Evolutionary conservation across 2,797 vertebrate species (phyloP).

Genomic region (Sebastes elongatus): DNA sequence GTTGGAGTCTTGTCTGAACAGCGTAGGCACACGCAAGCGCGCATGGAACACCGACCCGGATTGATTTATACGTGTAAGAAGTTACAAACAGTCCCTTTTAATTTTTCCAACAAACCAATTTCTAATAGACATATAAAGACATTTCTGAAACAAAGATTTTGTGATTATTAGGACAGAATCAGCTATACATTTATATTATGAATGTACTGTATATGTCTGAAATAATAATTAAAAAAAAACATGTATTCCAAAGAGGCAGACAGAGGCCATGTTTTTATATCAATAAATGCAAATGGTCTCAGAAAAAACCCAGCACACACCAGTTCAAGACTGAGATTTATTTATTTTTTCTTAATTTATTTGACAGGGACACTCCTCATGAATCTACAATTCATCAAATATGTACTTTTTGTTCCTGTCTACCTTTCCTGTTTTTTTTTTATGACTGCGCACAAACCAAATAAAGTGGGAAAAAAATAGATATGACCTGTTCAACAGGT

Average conservation of each 20-base stretch:
- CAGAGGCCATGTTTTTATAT: background rate
- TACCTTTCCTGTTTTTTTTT: background rate
- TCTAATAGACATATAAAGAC: background rate
- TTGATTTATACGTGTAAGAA: no score
- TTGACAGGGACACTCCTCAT: no score
- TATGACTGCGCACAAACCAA: background rate
- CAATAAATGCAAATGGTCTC: background rate
- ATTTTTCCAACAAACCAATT: background rate
- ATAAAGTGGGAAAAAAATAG: no score
- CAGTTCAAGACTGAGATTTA: background rate
- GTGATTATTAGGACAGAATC: background rate
- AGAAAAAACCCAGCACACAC: background rate
- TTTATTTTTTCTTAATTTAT: background rate
- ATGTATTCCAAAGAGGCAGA: background rate
- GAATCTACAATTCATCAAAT: background rate
- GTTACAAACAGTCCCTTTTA: background rate
- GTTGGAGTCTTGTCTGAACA: no score
- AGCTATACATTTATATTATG: background rate
- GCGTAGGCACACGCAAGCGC: no score
- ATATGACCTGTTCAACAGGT: background rate
- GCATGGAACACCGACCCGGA: no score
- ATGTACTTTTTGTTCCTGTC: background rate
- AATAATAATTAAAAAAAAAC: background rate
- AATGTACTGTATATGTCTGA: background rate
- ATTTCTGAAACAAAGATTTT: no score